phyloP scores from a whole-genome alignment of 2,113 vertebrate species.

The Micronisus gabar region DNA sequence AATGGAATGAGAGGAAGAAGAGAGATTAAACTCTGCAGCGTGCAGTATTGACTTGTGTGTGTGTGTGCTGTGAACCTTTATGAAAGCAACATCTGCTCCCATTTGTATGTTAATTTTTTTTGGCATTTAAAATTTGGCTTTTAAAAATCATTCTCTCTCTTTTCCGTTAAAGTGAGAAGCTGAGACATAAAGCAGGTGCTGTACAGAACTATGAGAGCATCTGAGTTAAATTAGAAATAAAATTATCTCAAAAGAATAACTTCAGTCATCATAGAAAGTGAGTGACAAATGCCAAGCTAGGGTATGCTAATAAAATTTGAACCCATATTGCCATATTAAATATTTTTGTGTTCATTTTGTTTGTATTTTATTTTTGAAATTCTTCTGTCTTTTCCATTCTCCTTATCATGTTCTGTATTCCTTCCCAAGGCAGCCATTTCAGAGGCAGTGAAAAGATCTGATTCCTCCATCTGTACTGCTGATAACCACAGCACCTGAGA shows the following conservation, averaged over 20 bases:
- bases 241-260: not conserved
- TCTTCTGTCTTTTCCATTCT: not conserved
- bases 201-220: not conserved
- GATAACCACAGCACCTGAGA: not conserved
- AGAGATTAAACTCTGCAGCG: not conserved
- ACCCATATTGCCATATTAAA: not conserved
- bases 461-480: not conserved
- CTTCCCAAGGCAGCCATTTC: not conserved
- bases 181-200: conserved; percentile 44
- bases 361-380: not conserved
- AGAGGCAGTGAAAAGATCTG: not conserved
- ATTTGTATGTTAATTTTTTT: conserved; percentile 63
- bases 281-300: not conserved
- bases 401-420: not conserved
- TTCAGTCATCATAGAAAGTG: not conserved
- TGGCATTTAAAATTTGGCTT: conserved; percentile 46
- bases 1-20: not conserved
- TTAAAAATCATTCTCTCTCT: not conserved
- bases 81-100: conserved; percentile 60
- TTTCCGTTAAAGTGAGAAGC: not conserved
- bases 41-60: not conserved
- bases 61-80: conserved; percentile 13
- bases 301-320: not conserved
- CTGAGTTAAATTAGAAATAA: not conserved
- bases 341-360: not conserved